phyloP scores from a whole-genome alignment of 2,888 invertebrate species.

The Drosophila setosimentum region DNA sequence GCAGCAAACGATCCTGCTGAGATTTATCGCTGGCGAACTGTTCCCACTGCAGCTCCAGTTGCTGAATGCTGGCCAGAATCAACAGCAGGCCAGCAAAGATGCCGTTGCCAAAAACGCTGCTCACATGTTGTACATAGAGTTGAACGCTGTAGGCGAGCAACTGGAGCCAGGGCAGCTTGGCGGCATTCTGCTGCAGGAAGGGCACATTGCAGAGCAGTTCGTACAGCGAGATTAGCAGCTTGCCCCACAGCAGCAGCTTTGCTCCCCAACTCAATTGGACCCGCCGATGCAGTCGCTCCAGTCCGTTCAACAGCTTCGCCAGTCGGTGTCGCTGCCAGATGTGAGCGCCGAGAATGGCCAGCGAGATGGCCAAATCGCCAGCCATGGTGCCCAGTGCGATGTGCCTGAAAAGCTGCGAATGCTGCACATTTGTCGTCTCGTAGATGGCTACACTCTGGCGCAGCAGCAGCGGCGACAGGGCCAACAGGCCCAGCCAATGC shows the following conservation, averaged over 20 bases:
- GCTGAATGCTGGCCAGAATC: conserved; percentile 62
- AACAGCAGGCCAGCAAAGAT: conserved; percentile 68
- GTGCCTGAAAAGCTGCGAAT: conserved; percentile 53
- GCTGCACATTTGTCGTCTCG: conserved; percentile 66
- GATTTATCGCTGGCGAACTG: background rate
- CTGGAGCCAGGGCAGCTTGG: conserved; percentile 55
- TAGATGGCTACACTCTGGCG: conserved; percentile 60
- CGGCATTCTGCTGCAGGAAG: conserved; percentile 62
- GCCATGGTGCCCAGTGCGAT: conserved; percentile 66
- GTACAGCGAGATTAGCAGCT: conserved; percentile 70
- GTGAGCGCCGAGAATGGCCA: conserved; percentile 51
- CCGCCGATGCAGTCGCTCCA: conserved; percentile 33
- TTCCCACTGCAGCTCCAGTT: conserved; percentile 60
- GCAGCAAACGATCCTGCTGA: conserved; percentile 34
- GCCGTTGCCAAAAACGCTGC: conserved; percentile 73
- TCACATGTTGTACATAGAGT: conserved; percentile 74
- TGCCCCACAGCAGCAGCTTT: conserved; percentile 64
- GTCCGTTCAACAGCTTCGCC: conserved; percentile 41
- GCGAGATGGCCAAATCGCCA: conserved; percentile 61
- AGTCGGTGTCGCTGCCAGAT: conserved; percentile 54
- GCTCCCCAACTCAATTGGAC: conserved; percentile 41
- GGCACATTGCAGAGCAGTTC: conserved; percentile 76
- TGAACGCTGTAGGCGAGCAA: conserved; percentile 69
- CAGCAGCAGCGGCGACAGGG: conserved; percentile 59
- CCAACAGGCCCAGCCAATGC: conserved; percentile 45